Percentiles rank a stretch among this genome's conserved stretches.
Conservation (phyloP, 30 jellyfish, hydroid and myxozoan species). For the Rhopilema esculentum region DNA sequence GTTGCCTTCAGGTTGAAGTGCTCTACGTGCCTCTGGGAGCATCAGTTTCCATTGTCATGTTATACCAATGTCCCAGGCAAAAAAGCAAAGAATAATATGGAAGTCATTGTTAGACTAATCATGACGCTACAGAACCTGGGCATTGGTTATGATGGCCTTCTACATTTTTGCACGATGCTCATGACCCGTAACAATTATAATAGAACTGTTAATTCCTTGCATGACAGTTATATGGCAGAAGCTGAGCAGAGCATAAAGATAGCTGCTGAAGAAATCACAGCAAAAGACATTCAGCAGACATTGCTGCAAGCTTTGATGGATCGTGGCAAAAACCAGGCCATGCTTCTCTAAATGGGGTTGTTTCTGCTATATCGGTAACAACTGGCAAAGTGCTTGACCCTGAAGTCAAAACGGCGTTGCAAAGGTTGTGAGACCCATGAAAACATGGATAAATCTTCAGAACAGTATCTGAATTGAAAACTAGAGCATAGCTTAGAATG, state of each 20-base stretch:
- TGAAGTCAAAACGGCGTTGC: not conserved
- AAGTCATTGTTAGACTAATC: not conserved
- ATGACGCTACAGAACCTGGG: not conserved
- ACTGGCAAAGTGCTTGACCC: slow-evolving; percentile 56
- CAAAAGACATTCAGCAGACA: not conserved
- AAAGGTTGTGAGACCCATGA: slow-evolving; percentile 50
- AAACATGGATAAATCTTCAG: slow-evolving; percentile 9
- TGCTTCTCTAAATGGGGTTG: slow-evolving; percentile 64
- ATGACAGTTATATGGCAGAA: not conserved
- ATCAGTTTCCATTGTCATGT: not conserved
- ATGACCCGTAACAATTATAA: slow-evolving; percentile 7
- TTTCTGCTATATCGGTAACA: slow-evolving; percentile 44
- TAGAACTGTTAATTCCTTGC: not conserved
- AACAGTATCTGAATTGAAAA: slow-evolving; percentile 33
- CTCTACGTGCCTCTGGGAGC: slow-evolving; percentile 13
- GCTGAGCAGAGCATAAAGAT: slow-evolving; percentile 16
- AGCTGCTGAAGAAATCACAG: slow-evolving; percentile 26
- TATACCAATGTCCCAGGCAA: slow-evolving; percentile 4
- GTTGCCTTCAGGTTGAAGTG: not conserved
- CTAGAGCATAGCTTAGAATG: slow-evolving; percentile 44
- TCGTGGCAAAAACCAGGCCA: slow-evolving; percentile 66
- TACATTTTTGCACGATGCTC: not conserved
- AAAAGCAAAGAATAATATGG: not conserved
- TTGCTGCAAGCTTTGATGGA: slow-evolving; percentile 46
- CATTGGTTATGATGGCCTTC: not conserved